Base-by-base conservation (phyloP, 2,888 invertebrate species). In the Xestia xanthographa region DNA sequence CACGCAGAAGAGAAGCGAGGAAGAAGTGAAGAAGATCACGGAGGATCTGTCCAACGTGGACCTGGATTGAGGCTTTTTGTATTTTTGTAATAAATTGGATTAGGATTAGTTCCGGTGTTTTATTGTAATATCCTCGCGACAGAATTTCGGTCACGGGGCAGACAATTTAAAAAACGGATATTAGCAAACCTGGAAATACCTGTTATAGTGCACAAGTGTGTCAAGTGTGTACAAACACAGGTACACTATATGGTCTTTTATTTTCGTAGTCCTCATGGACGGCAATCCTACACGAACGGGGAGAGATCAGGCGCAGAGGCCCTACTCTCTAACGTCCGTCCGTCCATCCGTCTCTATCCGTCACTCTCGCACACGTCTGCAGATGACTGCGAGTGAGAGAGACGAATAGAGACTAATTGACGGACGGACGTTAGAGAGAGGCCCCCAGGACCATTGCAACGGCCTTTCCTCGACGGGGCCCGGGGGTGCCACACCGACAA, bases 11-110 rank as follows among this genome's bases (percentile, higher is more conserved):
- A 74, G 87, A 5, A 93, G 91, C 20, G 84, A 92, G 76, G 91
- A 95, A 86, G 94, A 96, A 89, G 84, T 96, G 38, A 92, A 95
- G 84, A 97, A 97, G 91, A 97, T 97, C 17, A 97, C 97, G 11
- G 97, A 96, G 71, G 97, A 97, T 82, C 88, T 97, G 48, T 97
- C 97, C 77, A 96, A 97, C 85, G 97, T 97, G 3, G 97, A 97
- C 88, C 90, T 97, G 87, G 97, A 97, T 90, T 96, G 90, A 87
- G 74, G 67, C 53, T 83, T 79, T 78, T 81, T 77, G 45, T 83
- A 72, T 14, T 82, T 81, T 82, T 81, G 67, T 63, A 83, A 87
- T 85, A 88, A 87, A 88, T 72, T n/a, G 77, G 69, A 48, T 72
- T 80, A 83, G 75, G 14, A 12, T 72, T 56, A 70, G 34, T 65